A percentile compares a stretch with the other conserved stretches of the same genome.
phyloP scores from a whole-genome alignment of 2,797 vertebrate species.

The Eulemur coronatus region DNA sequence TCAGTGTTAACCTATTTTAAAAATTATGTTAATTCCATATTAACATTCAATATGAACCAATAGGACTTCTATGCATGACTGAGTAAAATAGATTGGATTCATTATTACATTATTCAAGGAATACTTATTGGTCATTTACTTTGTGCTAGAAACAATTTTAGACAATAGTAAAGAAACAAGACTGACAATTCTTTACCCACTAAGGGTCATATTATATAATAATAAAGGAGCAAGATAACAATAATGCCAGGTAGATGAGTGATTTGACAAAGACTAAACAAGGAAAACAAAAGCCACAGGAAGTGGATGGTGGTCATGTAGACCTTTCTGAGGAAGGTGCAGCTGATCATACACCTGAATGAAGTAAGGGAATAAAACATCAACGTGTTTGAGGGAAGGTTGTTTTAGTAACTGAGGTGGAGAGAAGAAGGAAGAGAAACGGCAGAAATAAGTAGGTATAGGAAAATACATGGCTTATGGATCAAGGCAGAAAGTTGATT shows the following conservation, averaged over 20 bases:
- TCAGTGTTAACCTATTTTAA: neutral
- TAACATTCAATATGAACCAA: neutral
- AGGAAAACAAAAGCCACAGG: neutral
- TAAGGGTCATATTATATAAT: neutral
- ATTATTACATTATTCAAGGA: neutral
- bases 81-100: neutral
- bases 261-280: neutral
- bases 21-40: neutral
- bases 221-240: neutral
- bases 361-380: neutral
- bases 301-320: rapidly evolving
- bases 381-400: neutral
- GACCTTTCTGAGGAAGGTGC: neutral
- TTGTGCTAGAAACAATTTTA: neutral
- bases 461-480: rapidly evolving
- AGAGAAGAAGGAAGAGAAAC: neutral
- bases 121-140: neutral
- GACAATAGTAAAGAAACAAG: neutral
- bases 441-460: neutral
- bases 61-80: neutral
- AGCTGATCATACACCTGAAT: neutral
- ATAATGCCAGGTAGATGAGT: no score
- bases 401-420: neutral
- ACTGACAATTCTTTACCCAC: neutral
- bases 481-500: no score